phyloP scores from a whole-genome alignment of 2,113 vertebrate species.

The Mus pahari region DNA sequence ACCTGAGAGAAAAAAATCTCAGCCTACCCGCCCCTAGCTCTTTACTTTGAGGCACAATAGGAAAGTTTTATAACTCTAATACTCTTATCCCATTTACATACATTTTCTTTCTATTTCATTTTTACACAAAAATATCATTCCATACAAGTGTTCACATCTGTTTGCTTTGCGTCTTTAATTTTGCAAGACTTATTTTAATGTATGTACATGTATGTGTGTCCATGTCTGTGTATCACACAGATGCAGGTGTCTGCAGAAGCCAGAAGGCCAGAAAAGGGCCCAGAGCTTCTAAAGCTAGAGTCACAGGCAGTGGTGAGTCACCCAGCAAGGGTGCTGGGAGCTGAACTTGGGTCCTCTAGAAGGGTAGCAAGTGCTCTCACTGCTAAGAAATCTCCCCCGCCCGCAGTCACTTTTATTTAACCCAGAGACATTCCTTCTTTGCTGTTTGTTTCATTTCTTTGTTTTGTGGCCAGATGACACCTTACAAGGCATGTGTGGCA shows the following conservation, averaged over 20 bases:
- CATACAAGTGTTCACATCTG: neutral
- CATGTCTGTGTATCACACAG: neutral
- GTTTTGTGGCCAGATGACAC: neutral
- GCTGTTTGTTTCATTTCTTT: neutral
- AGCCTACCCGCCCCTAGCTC: neutral
- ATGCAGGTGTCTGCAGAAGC: neutral
- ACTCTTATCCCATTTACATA: neutral
- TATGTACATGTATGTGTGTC: neutral
- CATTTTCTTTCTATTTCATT: neutral
- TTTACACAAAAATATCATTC: neutral
- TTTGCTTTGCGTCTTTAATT: neutral
- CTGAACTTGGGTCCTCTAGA: neutral
- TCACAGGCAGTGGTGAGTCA: neutral
- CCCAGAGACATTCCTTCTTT: neutral
- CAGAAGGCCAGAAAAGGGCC: neutral
- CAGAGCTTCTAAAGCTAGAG: neutral
- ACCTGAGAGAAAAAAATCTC: constrained; percentile 20
- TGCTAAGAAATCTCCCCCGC: neutral
- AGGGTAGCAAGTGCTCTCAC: neutral
- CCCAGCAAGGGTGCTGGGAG: neutral
- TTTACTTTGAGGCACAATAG: neutral
- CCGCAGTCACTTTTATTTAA: neutral
- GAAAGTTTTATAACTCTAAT: neutral
- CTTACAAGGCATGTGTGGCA: rapidly evolving
- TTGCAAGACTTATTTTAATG: neutral